A percentile compares a stretch with the other conserved stretches of the same genome.
Conservation (phyloP, 1,140 invertebrate genomes). For the Periplaneta americana region DNA sequence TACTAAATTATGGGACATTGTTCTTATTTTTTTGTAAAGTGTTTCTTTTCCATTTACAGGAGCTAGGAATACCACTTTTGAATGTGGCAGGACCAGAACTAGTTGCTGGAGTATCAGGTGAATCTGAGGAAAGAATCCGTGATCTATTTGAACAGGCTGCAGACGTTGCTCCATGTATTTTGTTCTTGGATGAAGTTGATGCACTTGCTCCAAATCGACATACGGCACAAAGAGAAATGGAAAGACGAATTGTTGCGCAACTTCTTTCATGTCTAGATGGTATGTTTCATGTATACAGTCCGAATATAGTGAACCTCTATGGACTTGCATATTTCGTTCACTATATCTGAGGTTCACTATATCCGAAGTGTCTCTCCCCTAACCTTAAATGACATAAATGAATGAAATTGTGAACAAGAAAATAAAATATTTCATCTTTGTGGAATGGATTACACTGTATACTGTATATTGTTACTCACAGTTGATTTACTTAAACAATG, state of each 20-base stretch:
- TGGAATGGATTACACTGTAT: too few species aligned
- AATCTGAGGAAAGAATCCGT: slow-evolving; percentile 89
- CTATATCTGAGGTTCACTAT: too few species aligned
- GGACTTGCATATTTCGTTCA: too few species aligned
- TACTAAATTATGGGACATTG: slow-evolving; percentile 6
- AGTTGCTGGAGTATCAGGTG: slow-evolving; percentile 90
- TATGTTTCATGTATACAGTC: slow-evolving; percentile 30
- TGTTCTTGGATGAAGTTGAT: slow-evolving; percentile 96
- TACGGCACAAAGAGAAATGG: slow-evolving; percentile 90
- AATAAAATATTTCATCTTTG: too few species aligned
- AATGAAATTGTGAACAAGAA: too few species aligned
- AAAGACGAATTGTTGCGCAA: slow-evolving; percentile 89
- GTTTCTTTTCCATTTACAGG: slow-evolving; percentile 34
- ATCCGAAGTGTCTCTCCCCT: too few species aligned
- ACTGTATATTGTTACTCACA: too few species aligned
- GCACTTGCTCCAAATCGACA: slow-evolving; percentile 81
- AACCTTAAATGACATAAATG: too few species aligned
- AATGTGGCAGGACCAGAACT: slow-evolving; percentile 87
- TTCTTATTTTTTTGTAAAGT: slow-evolving; percentile 5
- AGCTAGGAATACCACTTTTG: slow-evolving; percentile 65
- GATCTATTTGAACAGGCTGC: slow-evolving; percentile 84
- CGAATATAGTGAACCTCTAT: too few species aligned
- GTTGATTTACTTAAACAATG: too few species aligned
- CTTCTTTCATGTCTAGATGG: slow-evolving; percentile 83
- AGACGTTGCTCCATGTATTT: slow-evolving; percentile 67